These are phyloP conservation scores for Torymus tubicola DNA, from an alignment of 2,888 invertebrate species.

Conservation along the genomic window DNA sequence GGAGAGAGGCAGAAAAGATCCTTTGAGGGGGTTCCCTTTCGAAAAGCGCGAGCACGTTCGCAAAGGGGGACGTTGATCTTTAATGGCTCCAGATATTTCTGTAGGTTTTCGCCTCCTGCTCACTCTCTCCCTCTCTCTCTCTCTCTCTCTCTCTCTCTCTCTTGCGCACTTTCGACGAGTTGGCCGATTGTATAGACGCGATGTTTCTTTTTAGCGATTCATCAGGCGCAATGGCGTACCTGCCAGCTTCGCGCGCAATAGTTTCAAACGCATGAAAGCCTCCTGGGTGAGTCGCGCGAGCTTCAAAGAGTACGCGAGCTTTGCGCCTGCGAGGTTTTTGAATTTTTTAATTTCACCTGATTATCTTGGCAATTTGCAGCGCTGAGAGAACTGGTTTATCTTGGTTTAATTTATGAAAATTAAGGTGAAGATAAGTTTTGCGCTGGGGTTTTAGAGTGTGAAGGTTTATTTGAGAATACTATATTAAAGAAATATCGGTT, in stretches of 20 bases:
- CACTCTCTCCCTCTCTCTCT: not conserved
- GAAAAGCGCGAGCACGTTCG: conserved; percentile 6
- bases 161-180: conserved; percentile 14
- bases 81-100: conserved; percentile 42
- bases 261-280: no score
- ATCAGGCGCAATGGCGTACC: not conserved
- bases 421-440: no score
- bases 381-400: no score
- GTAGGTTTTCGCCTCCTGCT: conserved; percentile 10
- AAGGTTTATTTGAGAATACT: no score
- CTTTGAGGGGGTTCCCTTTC: conserved; percentile 30
- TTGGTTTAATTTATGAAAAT: no score
- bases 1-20: conserved; percentile 21
- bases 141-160: conserved; percentile 23
- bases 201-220: conserved; percentile 15
- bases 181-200: conserved; percentile 44
- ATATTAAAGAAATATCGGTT: no score
- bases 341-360: no score
- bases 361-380: no score
- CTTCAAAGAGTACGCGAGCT: no score
- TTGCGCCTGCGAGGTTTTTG: no score
- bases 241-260: not conserved
- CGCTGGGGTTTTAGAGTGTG: no score
- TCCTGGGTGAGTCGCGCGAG: no score
- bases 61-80: conserved; percentile 45